Percentiles rank a stretch among this genome's conserved stretches.
phyloP scores from a whole-genome alignment of 2,797 vertebrate species.

The Anguilla marmorata region DNA sequence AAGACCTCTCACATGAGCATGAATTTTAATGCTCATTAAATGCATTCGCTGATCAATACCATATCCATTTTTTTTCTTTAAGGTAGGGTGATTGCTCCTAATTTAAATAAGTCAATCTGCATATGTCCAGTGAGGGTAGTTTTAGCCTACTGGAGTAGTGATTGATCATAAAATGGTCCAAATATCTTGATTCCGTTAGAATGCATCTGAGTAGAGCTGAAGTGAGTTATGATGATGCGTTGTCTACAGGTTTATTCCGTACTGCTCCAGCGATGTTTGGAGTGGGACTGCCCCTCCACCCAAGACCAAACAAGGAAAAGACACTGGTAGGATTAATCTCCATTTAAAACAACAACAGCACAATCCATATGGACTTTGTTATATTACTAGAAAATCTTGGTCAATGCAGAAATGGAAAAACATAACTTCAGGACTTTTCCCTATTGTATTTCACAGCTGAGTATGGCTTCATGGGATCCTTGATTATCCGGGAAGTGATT shows the following conservation, averaged over 20 bases:
- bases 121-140: neutral
- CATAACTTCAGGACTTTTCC: neutral
- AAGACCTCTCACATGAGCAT: neutral
- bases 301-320: slow-evolving; percentile 64
- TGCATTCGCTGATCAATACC: neutral
- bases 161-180: neutral
- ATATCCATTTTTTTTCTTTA: neutral
- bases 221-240: neutral
- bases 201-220: slow-evolving; percentile 7
- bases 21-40: neutral
- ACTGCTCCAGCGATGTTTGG: slow-evolving; percentile 86
- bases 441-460: slow-evolving; percentile 55
- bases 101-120: neutral
- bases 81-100: neutral
- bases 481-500: slow-evolving; percentile 82
- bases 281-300: slow-evolving; percentile 72
- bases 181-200: neutral
- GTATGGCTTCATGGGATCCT: slow-evolving; percentile 80
- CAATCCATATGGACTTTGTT: neutral
- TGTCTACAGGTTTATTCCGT: slow-evolving; percentile 76
- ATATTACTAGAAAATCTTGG: neutral
- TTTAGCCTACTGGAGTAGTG: neutral
- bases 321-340: slow-evolving; percentile 61
- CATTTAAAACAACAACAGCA: neutral
- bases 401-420: neutral